These are phyloP conservation scores for Leptinotarsa rubiginosa DNA, from an alignment of 2,888 invertebrate species.

Conservation along the genomic window DNA sequence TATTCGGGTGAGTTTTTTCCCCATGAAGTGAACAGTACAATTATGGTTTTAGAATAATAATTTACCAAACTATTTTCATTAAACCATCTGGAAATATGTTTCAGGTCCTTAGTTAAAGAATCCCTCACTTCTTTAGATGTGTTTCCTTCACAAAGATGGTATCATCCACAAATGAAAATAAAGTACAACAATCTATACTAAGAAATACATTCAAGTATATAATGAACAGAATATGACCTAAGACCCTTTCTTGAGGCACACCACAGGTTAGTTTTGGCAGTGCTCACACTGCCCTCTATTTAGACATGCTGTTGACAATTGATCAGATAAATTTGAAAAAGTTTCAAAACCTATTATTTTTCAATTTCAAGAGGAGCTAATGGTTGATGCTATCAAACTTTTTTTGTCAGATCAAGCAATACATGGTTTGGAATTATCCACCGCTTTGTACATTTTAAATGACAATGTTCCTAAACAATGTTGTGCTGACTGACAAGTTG, in stretches of 20 bases:
- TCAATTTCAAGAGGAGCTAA: neutral
- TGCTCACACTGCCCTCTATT: neutral
- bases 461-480: neutral
- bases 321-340: neutral
- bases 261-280: neutral
- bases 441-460: neutral
- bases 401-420: neutral
- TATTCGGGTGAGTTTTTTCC: neutral
- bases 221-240: no score
- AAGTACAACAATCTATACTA: neutral
- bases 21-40: neutral
- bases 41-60: neutral
- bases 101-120: neutral
- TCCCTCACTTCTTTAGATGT: neutral
- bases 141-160: neutral
- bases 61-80: neutral
- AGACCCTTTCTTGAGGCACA: no score
- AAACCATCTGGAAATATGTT: slow-evolving; percentile 1
- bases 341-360: neutral
- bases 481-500: neutral
- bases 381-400: neutral
- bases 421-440: slow-evolving; percentile 1
- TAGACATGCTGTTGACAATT: neutral
- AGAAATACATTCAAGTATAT: no score
- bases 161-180: neutral